Evolutionary conservation across 2,888 invertebrate genomes (phyloP), one percentile per base, ranked within the genome.

Genomic region (Meteorus colon): DNA sequence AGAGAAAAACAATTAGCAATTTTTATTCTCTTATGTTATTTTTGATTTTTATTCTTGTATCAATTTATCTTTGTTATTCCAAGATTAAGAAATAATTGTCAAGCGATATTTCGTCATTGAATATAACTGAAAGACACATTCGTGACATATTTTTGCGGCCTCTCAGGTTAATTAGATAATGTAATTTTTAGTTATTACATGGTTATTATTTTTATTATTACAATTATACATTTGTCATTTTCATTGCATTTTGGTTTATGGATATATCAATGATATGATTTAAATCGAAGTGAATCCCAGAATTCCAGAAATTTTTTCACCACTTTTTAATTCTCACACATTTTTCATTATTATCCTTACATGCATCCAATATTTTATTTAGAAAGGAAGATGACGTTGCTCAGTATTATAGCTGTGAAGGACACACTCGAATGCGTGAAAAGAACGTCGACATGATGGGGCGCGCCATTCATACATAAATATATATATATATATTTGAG

Each of bases 91-190:
- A 66, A 79, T 65, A 65, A 65, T 41, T 34, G 37, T 37, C 19
- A 65, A 37, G 37, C 84, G 80, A 85, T 55, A 55, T 89, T 89
- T 84, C 87, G 84, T 83, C 85, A 87, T 62, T 83, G 80, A 2
- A 5, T n/a, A n/a, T n/a, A 48, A 4, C 3, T n/a, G 12, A 82
- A 81, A 79, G 84, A 87, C 79, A 81, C 86, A 87, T 88, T 87
- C 87, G 87, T 86, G 82, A 84, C 74, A 74, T 62, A 74, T 62
- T 59, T 76, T 77, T 86, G 87, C 86, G 86, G 86, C 87, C 87
- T 84, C 86, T 83, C 83, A 84, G 88, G 87, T 88, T 89, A 88
- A 89, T 89, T 88, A 87, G 88, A 88, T 89, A 88, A 88, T 88
- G 88, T 87, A 89, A 89, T 88, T 59, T 41, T 55, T 1, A 16